Evolutionary conservation across 2,797 vertebrate genomes (phyloP).

Genomic region (Clarias pachynema): DNA sequence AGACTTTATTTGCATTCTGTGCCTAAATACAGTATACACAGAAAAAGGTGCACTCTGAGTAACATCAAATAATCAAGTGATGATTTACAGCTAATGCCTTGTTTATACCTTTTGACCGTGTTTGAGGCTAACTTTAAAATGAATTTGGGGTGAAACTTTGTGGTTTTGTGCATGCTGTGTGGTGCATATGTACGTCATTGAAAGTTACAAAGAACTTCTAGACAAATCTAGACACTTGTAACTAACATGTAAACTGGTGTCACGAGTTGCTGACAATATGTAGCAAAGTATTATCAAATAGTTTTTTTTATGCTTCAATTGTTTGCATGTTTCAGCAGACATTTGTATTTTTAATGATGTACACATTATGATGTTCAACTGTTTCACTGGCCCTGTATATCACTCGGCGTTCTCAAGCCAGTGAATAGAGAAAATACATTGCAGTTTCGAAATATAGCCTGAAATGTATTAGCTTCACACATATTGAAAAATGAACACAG

Average conservation of each 20-base stretch:
- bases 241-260: constrained; percentile 1
- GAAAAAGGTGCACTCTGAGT: constrained; percentile 32
- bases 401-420: neutral
- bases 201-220: constrained; percentile 31
- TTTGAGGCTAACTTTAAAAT: constrained; percentile 34
- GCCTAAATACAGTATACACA: constrained; percentile 39
- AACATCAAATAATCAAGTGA: constrained; percentile 27
- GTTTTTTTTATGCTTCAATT: neutral
- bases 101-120: constrained; percentile 32
- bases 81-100: constrained; percentile 41
- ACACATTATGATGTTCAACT: neutral
- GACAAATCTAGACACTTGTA: neutral
- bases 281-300: constrained; percentile 10
- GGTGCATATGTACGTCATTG: constrained; percentile 60
- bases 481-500: neutral
- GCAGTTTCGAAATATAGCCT: neutral
- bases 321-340: constrained; percentile 36
- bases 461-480: neutral
- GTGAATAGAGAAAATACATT: neutral
- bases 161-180: constrained; percentile 72
- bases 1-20: constrained; percentile 40
- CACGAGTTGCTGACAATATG: constrained; percentile 16
- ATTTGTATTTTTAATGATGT: constrained; percentile 15
- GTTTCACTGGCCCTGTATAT: neutral
- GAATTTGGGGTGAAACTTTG: constrained; percentile 38